Conservation (phyloP, 2,797 vertebrate genomes). For the Anguilla megastoma region DNA sequence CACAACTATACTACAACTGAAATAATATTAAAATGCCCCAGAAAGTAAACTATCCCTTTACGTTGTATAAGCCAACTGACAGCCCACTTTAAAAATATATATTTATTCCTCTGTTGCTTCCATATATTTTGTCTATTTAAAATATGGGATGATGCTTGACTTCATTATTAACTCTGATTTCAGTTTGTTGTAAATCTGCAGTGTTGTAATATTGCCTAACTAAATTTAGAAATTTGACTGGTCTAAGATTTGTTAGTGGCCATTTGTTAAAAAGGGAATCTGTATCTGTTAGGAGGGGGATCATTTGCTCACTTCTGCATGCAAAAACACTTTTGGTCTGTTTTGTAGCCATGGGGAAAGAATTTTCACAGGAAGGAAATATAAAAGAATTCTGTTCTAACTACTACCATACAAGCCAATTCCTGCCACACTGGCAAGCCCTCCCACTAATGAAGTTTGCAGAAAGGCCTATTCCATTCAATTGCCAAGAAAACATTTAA, state of each 20-base stretch:
- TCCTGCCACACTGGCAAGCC: background rate
- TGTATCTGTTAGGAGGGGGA: background rate
- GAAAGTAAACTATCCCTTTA: too few relatives aligned
- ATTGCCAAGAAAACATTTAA: background rate
- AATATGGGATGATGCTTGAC: background rate
- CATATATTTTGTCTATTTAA: background rate
- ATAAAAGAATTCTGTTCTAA: background rate
- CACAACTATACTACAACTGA: too few relatives aligned
- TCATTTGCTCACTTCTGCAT: background rate
- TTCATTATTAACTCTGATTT: background rate
- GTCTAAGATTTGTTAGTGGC: background rate
- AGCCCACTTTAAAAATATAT: too few relatives aligned
- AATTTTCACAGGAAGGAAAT: background rate
- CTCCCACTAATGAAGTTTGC: background rate
- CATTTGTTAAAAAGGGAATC: background rate
- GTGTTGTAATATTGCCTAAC: background rate
- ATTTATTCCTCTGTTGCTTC: background rate
- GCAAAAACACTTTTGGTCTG: background rate
- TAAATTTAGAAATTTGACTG: background rate
- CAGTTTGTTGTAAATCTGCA: background rate
- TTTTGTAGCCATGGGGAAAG: background rate
- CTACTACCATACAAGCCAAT: background rate
- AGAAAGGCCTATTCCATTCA: background rate
- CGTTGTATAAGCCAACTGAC: too few relatives aligned
- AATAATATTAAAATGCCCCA: too few relatives aligned